These are phyloP conservation scores for Phyllostomus hastatus DNA, from an alignment of 2,113 vertebrate genomes.

Conservation along the genomic window DNA sequence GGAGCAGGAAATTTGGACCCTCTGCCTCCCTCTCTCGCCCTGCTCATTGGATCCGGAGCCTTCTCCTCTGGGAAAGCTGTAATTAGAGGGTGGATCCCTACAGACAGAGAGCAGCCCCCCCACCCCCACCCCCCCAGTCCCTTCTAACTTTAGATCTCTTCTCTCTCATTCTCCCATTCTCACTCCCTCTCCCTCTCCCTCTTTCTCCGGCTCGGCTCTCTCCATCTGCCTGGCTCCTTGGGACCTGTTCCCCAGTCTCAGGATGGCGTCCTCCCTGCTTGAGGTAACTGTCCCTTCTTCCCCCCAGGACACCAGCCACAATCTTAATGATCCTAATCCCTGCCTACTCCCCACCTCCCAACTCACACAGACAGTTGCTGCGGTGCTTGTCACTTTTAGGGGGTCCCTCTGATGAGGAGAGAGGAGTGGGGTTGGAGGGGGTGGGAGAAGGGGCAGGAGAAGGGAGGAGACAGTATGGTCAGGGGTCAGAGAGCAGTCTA, in stretches of 20 bases:
- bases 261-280: conserved; percentile 80
- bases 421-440: not conserved
- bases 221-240: conserved; percentile 74
- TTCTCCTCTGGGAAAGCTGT: conserved; percentile 77
- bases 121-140: conserved; percentile 66
- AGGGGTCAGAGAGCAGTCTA: not conserved
- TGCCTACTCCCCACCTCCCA: conserved; percentile 1
- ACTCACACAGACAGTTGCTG: conserved; percentile 35
- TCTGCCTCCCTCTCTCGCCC: conserved; percentile 77
- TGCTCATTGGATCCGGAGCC: conserved; percentile 77
- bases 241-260: conserved; percentile 68
- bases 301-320: conserved; percentile 28
- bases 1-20: conserved; percentile 78
- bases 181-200: conserved; percentile 65
- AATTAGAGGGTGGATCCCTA: conserved; percentile 79
- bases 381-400: conserved; percentile 42
- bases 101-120: conserved; percentile 78
- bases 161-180: conserved; percentile 71
- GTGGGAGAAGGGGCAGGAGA: not conserved
- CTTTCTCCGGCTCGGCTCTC: conserved; percentile 64
- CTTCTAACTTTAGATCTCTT: conserved; percentile 77
- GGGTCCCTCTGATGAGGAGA: not conserved
- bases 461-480: not conserved
- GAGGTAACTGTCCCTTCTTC: conserved; percentile 72
- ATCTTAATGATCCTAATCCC: not conserved